phyloP scores from a whole-genome alignment of 2,888 invertebrate genomes.

The Eupithecia insigniata region DNA sequence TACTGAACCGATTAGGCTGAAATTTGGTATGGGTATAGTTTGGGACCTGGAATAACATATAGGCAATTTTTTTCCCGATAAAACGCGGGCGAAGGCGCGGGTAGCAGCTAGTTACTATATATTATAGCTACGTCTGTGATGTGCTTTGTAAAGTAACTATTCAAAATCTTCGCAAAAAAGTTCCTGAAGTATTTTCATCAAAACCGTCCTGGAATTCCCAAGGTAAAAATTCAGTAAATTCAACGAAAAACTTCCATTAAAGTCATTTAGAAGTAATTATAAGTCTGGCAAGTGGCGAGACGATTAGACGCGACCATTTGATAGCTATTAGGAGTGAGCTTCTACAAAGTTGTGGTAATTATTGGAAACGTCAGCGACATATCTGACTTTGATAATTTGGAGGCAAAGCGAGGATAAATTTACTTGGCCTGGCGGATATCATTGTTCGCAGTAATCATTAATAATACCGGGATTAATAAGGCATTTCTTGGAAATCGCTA shows the following conservation, averaged over 20 bases:
- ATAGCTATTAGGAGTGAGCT: slow-evolving; percentile 58
- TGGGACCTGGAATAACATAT: too few species aligned
- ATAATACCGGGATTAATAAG: neutral
- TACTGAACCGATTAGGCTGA: too few species aligned
- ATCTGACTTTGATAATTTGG: slow-evolving; percentile 39
- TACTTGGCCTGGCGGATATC: slow-evolving; percentile 42
- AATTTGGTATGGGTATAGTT: too few species aligned
- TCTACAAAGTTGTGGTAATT: slow-evolving; percentile 50
- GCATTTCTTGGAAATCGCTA: neutral
- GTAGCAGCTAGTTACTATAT: too few species aligned
- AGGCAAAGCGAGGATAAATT: slow-evolving; percentile 39
- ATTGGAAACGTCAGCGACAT: slow-evolving; percentile 43
- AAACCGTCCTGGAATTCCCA: slow-evolving; percentile 46
- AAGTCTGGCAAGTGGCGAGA: slow-evolving; percentile 52
- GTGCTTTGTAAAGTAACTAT: too few species aligned
- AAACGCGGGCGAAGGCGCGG: too few species aligned
- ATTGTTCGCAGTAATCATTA: slow-evolving; percentile 35
- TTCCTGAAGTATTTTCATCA: slow-evolving; percentile 51
- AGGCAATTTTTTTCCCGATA: too few species aligned
- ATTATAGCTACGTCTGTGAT: too few species aligned
- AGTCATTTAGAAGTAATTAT: slow-evolving; percentile 66
- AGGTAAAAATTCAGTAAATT: slow-evolving; percentile 46
- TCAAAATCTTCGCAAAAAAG: slow-evolving; percentile 31
- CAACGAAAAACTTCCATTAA: slow-evolving; percentile 59
- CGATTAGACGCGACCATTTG: slow-evolving; percentile 61